Evolutionary conservation across 2,797 vertebrate species (phyloP).

Genomic region (Fistularia commersonii): DNA sequence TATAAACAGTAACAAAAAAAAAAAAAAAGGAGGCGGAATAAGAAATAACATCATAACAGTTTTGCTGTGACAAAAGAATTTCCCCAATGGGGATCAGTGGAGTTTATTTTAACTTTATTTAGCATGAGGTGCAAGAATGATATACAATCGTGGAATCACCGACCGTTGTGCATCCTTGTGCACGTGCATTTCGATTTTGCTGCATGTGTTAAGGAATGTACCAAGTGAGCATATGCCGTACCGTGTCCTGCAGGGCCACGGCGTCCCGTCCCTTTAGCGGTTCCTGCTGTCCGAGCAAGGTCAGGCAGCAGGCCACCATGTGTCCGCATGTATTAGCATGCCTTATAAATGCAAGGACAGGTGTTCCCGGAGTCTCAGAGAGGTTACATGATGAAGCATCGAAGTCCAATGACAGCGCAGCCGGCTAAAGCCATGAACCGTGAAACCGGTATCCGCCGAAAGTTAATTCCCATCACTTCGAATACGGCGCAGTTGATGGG

Average conservation of each 20-base stretch:
- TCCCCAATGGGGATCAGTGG: too few species aligned
- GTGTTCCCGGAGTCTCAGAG: conserved; percentile 64
- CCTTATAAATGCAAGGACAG: conserved; percentile 66
- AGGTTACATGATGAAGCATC: conserved; percentile 63
- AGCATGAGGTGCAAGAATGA: not conserved
- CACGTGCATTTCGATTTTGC: conserved; percentile 20
- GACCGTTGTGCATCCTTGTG: conserved; percentile 7
- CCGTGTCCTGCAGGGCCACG: conserved; percentile 50
- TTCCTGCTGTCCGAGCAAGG: conserved; percentile 66
- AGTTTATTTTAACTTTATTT: not conserved
- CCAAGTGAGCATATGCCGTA: conserved; percentile 57
- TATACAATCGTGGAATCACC: not conserved
- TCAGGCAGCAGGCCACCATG: conserved; percentile 68
- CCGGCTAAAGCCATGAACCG: conserved; percentile 50
- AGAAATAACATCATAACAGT: not conserved
- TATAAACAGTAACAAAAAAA: not conserved
- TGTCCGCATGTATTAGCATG: conserved; percentile 76
- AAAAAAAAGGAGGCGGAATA: too few species aligned
- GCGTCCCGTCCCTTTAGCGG: conserved; percentile 48
- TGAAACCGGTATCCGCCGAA: conserved; percentile 35
- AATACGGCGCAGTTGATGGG: not conserved
- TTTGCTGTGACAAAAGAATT: too few species aligned
- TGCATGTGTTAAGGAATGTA: conserved; percentile 39
- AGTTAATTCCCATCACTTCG: conserved; percentile 29
- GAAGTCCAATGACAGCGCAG: conserved; percentile 52